A percentile compares a stretch with the other conserved stretches of the same genome.
phyloP scores from a whole-genome alignment of 2,113 vertebrate species.

The Zonotrichia leucophrys region DNA sequence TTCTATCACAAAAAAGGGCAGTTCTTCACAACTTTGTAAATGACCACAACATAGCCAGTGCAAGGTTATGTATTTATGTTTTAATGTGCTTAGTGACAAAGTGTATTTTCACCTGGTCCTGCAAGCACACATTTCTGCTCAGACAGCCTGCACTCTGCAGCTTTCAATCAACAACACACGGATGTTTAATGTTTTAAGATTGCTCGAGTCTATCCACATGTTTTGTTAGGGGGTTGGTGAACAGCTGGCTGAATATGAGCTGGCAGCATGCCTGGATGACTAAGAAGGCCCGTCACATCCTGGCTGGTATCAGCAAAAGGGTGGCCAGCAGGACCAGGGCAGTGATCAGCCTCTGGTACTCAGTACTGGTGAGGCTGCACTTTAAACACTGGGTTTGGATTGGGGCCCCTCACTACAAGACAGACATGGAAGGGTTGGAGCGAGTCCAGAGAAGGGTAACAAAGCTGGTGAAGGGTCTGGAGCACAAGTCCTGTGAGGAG shows the following conservation, averaged over 20 bases:
- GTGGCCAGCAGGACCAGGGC: not conserved
- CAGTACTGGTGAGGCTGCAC: accelerated
- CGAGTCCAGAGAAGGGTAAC: accelerated
- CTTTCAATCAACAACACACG: not conserved
- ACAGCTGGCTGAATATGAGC: not conserved
- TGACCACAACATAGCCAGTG: not conserved
- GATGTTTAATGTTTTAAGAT: accelerated
- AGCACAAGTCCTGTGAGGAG: not conserved
- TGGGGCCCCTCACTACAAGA: not conserved
- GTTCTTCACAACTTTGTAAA: not conserved
- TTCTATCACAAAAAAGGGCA: not conserved
- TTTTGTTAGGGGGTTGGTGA: not conserved
- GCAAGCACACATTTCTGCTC: not conserved
- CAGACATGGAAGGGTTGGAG: not conserved
- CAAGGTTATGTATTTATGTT: not conserved
- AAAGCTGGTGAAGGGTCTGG: not conserved
- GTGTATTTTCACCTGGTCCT: not conserved
- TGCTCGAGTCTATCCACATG: not conserved
- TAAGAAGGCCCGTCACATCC: not conserved
- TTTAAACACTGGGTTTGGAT: not conserved
- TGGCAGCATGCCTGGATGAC: not conserved
- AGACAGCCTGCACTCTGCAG: not conserved
- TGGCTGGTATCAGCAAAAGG: not conserved
- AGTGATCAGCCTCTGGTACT: not conserved
- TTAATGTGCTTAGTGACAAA: not conserved